Conservation (phyloP, 2,113 vertebrate genomes). For the Stegastes partitus region DNA sequence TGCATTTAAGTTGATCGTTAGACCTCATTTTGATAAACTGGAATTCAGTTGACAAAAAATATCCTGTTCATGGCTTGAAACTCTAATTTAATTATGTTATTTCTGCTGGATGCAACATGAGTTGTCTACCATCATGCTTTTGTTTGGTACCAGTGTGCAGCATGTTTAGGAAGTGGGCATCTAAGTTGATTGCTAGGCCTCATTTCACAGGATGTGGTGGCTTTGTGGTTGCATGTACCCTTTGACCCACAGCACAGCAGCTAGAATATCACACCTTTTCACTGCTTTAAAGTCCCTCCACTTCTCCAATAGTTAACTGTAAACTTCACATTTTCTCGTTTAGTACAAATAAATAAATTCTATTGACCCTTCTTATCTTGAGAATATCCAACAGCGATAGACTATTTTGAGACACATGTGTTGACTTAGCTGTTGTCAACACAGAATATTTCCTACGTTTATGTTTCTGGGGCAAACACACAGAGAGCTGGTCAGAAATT, state of each 20-base stretch:
- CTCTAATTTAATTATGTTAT: too few species aligned
- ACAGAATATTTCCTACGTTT: slow-evolving; percentile 23
- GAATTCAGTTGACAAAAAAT: too few species aligned
- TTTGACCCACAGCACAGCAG: slow-evolving; percentile 12
- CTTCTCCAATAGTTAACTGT: too few species aligned
- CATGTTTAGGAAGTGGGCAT: neutral
- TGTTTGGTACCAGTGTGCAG: neutral
- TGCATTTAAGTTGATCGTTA: too few species aligned
- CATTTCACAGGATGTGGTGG: slow-evolving; percentile 50
- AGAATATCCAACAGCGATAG: too few species aligned
- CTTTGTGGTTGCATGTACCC: slow-evolving; percentile 3
- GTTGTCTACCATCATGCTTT: neutral
- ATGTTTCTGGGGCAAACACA: slow-evolving; percentile 14
- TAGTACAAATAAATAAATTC: too few species aligned
- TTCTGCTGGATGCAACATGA: too few species aligned
- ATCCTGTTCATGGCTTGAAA: too few species aligned
- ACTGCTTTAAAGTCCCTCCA: too few species aligned
- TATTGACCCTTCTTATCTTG: too few species aligned
- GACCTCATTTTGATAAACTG: too few species aligned
- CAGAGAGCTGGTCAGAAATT: neutral
- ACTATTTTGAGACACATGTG: slow-evolving; percentile 18
- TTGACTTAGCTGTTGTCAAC: slow-evolving; percentile 23
- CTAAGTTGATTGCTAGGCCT: neutral
- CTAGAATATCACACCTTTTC: neutral
- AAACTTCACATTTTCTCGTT: too few species aligned